These are phyloP conservation scores for Galagoides demidoff DNA, from an alignment of 2,797 vertebrate species.

Conservation along the genomic window DNA sequence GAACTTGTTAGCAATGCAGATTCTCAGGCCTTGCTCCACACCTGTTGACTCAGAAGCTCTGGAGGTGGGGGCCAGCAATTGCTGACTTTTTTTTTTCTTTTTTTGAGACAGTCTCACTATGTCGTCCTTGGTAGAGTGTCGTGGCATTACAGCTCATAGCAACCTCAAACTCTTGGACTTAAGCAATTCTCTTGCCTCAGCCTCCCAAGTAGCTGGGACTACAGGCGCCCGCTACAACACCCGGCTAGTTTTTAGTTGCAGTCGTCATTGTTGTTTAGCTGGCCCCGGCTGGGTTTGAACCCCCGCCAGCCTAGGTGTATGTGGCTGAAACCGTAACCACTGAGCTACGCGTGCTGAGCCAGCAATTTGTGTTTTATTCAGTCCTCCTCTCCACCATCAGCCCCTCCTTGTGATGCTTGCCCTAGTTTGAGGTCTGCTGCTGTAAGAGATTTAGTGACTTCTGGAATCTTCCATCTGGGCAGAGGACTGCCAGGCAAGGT, in stretches of 20 bases:
- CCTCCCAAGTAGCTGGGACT: too few relatives aligned
- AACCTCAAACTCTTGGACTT: too few relatives aligned
- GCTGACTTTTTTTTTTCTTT: not conserved
- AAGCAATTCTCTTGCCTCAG: too few relatives aligned
- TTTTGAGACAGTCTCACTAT: too few relatives aligned
- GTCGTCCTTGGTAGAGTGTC: too few relatives aligned
- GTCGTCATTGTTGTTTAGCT: too few relatives aligned
- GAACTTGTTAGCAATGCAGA: not conserved
- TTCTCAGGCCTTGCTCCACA: not conserved
- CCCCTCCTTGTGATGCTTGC: not conserved
- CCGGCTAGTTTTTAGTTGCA: too few relatives aligned
- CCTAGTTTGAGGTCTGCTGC: not conserved
- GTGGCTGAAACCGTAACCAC: too few relatives aligned
- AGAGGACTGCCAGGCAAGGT: not conserved
- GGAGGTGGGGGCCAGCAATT: not conserved
- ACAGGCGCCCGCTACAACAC: too few relatives aligned
- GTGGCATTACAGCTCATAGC: too few relatives aligned
- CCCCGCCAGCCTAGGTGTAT: too few relatives aligned
- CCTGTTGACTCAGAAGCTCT: not conserved
- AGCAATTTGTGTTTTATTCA: not conserved
- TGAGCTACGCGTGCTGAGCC: not conserved
- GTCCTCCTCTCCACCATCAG: rapidly evolving
- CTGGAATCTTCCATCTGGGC: not conserved
- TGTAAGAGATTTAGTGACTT: not conserved
- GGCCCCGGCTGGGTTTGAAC: too few relatives aligned